Base-by-base conservation (phyloP, 2,888 invertebrate genomes). In the Pseudoips prasinana region DNA sequence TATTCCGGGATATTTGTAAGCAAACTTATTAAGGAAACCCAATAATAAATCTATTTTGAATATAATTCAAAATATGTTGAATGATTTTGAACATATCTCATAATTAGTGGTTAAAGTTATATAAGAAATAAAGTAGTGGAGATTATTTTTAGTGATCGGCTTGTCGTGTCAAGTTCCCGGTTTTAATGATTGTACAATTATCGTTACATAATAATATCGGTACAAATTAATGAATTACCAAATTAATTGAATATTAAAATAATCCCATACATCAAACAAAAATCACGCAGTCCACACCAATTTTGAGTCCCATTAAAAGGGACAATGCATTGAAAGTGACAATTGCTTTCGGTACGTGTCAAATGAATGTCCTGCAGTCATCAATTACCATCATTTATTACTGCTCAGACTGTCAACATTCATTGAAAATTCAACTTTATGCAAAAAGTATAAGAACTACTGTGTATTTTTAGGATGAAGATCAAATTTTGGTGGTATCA, bases 341-440 rank as follows among this genome's bases (percentile, higher is more conserved):
- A 81, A 79, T 75, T 71, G 68, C 73, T 68, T 57, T 77, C 73
- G 73, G 76, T 72, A 72, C 79, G 77, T 77, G 82, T 80, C 82
- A 74, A 85, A 81, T 77, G 71, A 69, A 74, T 72, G 69, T 75
- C 76, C 77, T 64, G 71, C 63, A 75, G 71, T 66, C 67, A 68
- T 53, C 52, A 58, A 65, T 62, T 50, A 64, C 66, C 43, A 62
- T 39, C 4, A 22, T 26, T 17, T 5, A 29, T 22, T 18, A 14
- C 30, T 32, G 2, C 11, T 37, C 4, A 10, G 22, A 9, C 33
- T 8, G 1, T 1, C 0, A n/a, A 17, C 26, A 36, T 30, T n/a
- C 35, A 33, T 28, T 23, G 25, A 1, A 69, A 22, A 47, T 35
- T 57, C 18, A 58, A 47, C 58, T 33, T 41, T 68, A 55, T 25